Base-by-base conservation (phyloP, 2,113 vertebrate species). In the Protomyctophum bolini region DNA sequence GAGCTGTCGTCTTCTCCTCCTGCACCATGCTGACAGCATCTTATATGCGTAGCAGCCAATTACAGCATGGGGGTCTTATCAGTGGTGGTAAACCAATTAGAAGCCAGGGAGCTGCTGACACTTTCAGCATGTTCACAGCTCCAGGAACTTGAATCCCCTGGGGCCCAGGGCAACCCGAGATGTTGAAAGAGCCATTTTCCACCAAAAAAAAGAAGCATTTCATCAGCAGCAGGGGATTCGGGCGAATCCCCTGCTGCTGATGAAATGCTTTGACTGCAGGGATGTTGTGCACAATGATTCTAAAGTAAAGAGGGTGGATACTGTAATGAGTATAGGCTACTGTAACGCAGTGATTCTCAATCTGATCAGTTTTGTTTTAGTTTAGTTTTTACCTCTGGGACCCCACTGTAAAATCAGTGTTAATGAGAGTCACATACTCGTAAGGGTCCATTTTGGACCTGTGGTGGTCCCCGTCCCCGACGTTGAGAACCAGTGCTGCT, bases 11-110 rank as follows among this genome's bases (percentile, higher is more conserved):
- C 83, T 82, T 86, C 80, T 79, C 72, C 65, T 66, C 70, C 46
- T 61, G 75, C 75, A 76, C 61, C 66, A 78, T 77, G 69, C 80
- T 86, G 86, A 85, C 87, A 88, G 79, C 85, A 89, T 91, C 87
- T n/a, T n/a, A 91, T 92, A 93, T 93, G 86, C 85, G 83, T 73
- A 68, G 85, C 84, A 84, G 87, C 33, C 89, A 90, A 91, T 93
- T 92, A 91, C 87, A 89, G 88, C 83, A 76, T 48, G 77, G 85
- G 78, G 80, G 91, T 90, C 87, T 93, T 92, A 94, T 92, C 87
- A 84, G 83, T 59, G 21, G 79, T 64, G 87, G 83, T 41, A 41
- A 21, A 41, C 82, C 91, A 91, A 92, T 94, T 92, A 91, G 84
- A 90, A 82, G 66, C 73, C 69, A 74, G 81, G 81, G 84, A 90